Base-by-base conservation (phyloP, 1,140 invertebrate species). In the Bombus confusus region DNA sequence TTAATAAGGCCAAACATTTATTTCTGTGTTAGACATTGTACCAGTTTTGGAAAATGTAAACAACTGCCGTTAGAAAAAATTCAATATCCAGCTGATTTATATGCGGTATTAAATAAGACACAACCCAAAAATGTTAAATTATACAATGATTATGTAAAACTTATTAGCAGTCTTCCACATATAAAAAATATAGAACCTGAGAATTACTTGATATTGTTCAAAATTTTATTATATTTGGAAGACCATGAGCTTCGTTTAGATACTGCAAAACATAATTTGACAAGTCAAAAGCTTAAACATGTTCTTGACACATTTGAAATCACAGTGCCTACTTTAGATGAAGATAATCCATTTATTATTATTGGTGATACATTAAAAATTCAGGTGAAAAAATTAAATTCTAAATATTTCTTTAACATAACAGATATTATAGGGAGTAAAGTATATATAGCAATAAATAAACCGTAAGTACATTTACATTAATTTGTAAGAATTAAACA, bases 291-390 rank as follows among this genome's bases (percentile, higher is more conserved):
- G 31, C 95, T 97, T 83, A 91, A 95, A 73, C 94, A 95, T 74
- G 95, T 94, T 86, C 96, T 97, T 82, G 94, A 96, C 34, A 94
- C 91, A 28, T 98, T 95, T 94, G 93, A 98, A 25, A 95, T 96
- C 34, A 95, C 96, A 92, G 96, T 99, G 47, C 96, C 97, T 72
- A 97, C 97, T 80, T 94, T 99, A 28, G 95, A 96, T 69, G 98
- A 98, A 93, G 96, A 96, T 75, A 95, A 98, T 80, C 98, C 98
- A 5, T 98, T 97, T 6, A 91, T 99, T 13, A 95, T 97, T 66
- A 90, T 96, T 78, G 97, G 97, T 4, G 98, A 99, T 94, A 95
- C 93, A 90, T 96, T 98, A 25, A 94, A 96, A 41, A 96, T 93
- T n/a, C 0, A 15, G 0, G 41, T 85, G 25, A 13, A 28, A 10